A percentile compares a stretch with the other conserved stretches of the same genome.
These are phyloP conservation scores for Rallus limicola DNA, from an alignment of 2,113 vertebrate species.

Conservation along the genomic window DNA sequence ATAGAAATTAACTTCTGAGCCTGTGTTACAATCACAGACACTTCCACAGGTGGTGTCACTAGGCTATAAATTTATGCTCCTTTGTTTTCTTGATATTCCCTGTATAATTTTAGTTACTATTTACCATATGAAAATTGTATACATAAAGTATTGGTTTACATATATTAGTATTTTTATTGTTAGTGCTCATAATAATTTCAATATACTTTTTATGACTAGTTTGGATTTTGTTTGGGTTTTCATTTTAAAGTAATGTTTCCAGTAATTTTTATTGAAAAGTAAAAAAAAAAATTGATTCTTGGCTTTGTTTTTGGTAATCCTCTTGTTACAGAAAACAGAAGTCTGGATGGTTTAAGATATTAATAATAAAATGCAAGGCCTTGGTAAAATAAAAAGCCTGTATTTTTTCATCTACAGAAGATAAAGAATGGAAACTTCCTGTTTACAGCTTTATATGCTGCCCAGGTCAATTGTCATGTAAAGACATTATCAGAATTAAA, in stretches of 20 bases:
- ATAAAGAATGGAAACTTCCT: not conserved
- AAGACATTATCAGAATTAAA: not conserved
- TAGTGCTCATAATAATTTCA: not conserved
- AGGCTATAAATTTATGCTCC: not conserved
- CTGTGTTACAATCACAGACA: not conserved
- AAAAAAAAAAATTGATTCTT: not conserved
- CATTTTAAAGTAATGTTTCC: not conserved
- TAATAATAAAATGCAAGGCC: not conserved
- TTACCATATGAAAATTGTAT: not conserved
- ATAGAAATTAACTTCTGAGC: not conserved
- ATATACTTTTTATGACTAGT: not conserved
- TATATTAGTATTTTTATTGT: not conserved
- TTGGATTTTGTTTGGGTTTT: not conserved
- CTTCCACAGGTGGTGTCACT: not conserved
- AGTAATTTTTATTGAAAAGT: not conserved
- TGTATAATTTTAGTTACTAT: not conserved
- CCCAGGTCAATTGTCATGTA: not conserved
- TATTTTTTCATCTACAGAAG: not conserved
- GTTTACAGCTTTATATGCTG: not conserved
- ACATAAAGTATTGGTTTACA: not conserved
- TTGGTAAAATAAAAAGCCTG: not conserved
- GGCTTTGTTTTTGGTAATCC: not conserved
- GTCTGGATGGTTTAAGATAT: not conserved
- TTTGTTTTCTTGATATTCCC: not conserved
- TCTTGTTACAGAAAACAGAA: not conserved